Evolutionary conservation across 2,113 vertebrate genomes (phyloP).

Genomic region (Castor canadensis): DNA sequence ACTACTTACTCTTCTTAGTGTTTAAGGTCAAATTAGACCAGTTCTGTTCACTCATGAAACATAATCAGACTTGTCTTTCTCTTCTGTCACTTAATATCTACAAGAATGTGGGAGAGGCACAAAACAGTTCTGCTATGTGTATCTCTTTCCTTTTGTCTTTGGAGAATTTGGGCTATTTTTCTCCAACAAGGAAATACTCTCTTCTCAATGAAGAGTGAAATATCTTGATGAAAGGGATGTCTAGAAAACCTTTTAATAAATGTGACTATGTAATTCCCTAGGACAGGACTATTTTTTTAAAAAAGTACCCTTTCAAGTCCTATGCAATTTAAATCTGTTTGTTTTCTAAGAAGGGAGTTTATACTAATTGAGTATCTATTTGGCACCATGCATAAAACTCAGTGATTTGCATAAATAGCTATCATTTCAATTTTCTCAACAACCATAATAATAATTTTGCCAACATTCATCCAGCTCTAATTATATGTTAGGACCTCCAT

Average conservation of each 20-base stretch:
- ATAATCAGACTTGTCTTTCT: background rate
- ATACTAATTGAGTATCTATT: slow-evolving; percentile 33
- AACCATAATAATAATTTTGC: slow-evolving; percentile 53
- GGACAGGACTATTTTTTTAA: background rate
- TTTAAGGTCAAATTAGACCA: background rate
- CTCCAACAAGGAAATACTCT: background rate
- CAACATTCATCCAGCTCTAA: slow-evolving; percentile 61
- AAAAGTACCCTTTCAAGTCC: slow-evolving; percentile 27
- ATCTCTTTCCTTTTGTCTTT: background rate
- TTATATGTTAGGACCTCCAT: slow-evolving; percentile 39
- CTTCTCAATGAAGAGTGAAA: background rate
- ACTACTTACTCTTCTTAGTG: background rate
- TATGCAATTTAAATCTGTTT: slow-evolving; percentile 40
- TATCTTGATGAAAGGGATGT: background rate
- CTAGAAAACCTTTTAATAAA: background rate
- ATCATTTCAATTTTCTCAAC: slow-evolving; percentile 62
- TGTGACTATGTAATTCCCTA: background rate
- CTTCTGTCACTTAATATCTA: background rate
- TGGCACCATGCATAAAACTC: background rate
- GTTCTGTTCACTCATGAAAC: slow-evolving; percentile 6
- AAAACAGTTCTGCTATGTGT: background rate
- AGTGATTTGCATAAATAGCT: slow-evolving; percentile 55
- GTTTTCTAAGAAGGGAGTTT: background rate
- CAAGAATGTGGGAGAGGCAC: background rate
- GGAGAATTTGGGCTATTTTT: background rate